Conservation (phyloP, 2,888 invertebrate genomes). For the Dexiosoma caninum region DNA sequence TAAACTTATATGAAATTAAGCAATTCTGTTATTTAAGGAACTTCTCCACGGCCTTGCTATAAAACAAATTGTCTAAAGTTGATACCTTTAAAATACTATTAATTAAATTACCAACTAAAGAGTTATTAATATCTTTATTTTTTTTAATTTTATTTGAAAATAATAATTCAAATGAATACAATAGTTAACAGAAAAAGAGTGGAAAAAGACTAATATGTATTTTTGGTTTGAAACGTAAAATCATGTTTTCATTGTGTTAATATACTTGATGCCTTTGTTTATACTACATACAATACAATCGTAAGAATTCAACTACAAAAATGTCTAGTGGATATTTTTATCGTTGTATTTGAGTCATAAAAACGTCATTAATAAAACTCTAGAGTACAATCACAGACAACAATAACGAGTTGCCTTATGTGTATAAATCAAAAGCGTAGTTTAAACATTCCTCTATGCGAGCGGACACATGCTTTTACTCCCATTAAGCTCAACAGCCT, state of each 20-base stretch:
- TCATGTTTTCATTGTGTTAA: neutral
- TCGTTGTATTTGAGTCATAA: slow-evolving; percentile 36
- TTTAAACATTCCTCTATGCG: too few species aligned
- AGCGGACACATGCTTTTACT: too few species aligned
- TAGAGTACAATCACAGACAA: slow-evolving; percentile 31
- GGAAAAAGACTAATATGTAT: neutral
- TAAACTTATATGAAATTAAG: neutral
- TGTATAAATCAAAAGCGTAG: neutral
- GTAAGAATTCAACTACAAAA: neutral
- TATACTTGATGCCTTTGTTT: slow-evolving; percentile 12
- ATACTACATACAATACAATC: neutral
- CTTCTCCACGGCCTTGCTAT: too few species aligned
- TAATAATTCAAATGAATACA: too few species aligned
- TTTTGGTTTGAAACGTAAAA: slow-evolving; percentile 7
- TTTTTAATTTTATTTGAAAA: neutral
- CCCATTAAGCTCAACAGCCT: too few species aligned
- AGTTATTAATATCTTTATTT: neutral
- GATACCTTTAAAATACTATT: neutral
- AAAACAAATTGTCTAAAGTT: neutral
- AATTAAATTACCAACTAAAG: slow-evolving; percentile 4
- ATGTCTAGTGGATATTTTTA: slow-evolving; percentile 36
- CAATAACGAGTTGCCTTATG: neutral
- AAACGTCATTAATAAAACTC: slow-evolving; percentile 37
- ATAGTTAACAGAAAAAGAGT: neutral
- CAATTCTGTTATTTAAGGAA: too few species aligned